These are phyloP conservation scores for Metridium senile DNA, from an alignment of 92 coral and sea anemone genomes.

Conservation along the genomic window DNA sequence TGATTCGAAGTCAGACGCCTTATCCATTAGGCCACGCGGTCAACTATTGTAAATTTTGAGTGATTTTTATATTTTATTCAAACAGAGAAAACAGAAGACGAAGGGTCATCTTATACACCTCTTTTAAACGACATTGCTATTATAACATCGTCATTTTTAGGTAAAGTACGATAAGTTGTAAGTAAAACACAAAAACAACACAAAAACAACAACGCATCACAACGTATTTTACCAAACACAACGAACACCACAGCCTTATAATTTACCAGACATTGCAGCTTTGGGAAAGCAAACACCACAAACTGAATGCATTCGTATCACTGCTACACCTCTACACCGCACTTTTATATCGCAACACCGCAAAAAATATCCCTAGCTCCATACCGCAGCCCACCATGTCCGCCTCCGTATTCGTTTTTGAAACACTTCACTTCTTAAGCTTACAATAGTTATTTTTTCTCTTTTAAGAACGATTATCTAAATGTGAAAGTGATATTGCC, in stretches of 20 bases:
- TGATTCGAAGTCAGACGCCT: conserved; percentile 99
- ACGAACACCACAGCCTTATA: too few relatives aligned
- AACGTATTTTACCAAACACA: too few relatives aligned
- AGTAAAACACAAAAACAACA: too few relatives aligned
- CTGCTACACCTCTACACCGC: too few relatives aligned
- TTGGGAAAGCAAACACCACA: too few relatives aligned
- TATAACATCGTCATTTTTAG: conserved; percentile 79
- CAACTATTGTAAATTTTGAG: conserved; percentile 2
- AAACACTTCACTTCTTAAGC: neutral
- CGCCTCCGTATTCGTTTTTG: neutral
- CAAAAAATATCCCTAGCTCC: too few relatives aligned
- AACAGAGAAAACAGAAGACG: conserved; percentile 76
- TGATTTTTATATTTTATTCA: neutral
- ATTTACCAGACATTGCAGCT: too few relatives aligned
- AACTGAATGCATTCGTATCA: too few relatives aligned
- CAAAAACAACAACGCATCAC: too few relatives aligned
- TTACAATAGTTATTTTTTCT: neutral
- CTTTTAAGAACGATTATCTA: conserved; percentile 62
- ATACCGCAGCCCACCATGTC: too few relatives aligned
- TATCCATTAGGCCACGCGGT: conserved; percentile 99
- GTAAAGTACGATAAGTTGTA: too few relatives aligned
- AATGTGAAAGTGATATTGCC: conserved; percentile 57
- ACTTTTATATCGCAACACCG: too few relatives aligned
- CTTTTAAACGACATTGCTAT: conserved; percentile 79
- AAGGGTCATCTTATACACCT: conserved; percentile 75